Base-by-base conservation (phyloP, 1,140 invertebrate species). In the Drosophila miranda region DNA sequence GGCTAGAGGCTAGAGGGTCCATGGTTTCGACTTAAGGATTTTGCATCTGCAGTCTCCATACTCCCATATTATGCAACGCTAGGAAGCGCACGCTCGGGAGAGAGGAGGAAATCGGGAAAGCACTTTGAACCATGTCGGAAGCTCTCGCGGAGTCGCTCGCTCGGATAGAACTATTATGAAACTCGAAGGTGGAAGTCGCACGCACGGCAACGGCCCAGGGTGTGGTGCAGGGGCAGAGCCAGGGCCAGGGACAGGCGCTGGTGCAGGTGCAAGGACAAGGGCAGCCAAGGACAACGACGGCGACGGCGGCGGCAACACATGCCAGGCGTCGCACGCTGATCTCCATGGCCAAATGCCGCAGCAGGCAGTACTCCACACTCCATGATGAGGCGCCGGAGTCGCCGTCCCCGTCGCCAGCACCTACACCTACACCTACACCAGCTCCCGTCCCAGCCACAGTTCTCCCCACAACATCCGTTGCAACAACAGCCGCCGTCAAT, bases 341-440 rank as follows among this genome's bases (percentile, higher is more conserved):
- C 56, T 86, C 82, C 58, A 87, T 87, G 82, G 82, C 82, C 56
- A 87, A 86, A 63, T 87, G 82, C 69, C 82, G 69, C 34, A 79
- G 70, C 58, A 67, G 59, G 34, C 34, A 34, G 30, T 34, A 34
- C 45, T 86, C 82, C 46, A 78, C 78, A 53, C 59, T 78, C 13
- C 68, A 87, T 42, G 82, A 87, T 75, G 82, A 86, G 19, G 30
- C 61, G 14, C 58, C 58, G 21, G 72, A 71, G 54, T 14, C 55
- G 8, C 14, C 54, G n/a, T 34, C 30, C 7, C 2, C 30, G 23
- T 43, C 61, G 14, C 55, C 58, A 30, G 51, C n/a, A 21, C 61
- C 67, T 23, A 34, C 62, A 28, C 8, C 28, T 30, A 9, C 28
- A 9, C 61, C 49, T 26, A 26, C 23, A 48, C 61, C 64, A 14